Evolutionary conservation across 2,797 vertebrate species (phyloP).

Genomic region (Pantherophis alleghaniensis): DNA sequence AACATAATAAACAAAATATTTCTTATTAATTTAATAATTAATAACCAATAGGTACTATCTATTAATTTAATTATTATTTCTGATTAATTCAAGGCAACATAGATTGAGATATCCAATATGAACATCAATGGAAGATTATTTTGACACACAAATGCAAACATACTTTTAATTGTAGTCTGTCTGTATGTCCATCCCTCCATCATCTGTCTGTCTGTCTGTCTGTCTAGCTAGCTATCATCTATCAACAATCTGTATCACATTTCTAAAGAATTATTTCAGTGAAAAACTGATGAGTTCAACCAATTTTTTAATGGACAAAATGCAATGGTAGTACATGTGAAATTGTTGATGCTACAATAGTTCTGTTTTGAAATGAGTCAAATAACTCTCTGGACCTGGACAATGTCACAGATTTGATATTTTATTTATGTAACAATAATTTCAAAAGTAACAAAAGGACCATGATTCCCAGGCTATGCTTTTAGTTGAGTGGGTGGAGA

Average conservation of each 20-base stretch:
- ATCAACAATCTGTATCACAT: not conserved
- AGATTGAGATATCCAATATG: not conserved
- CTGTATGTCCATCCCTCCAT: too few relatives aligned
- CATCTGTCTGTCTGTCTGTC: fast-evolving
- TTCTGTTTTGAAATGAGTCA: not conserved
- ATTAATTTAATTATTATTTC: not conserved
- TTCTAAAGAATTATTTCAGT: not conserved
- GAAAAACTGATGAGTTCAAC: not conserved
- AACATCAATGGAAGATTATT: not conserved
- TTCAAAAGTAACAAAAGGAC: not conserved
- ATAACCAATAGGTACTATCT: not conserved
- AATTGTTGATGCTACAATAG: not conserved
- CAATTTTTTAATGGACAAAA: not conserved
- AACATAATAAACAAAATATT: not conserved
- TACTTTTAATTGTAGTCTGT: not conserved
- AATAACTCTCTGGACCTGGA: not conserved
- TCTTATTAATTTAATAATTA: not conserved
- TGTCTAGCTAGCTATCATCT: not conserved
- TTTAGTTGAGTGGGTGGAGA: not conserved
- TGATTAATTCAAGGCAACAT: not conserved
- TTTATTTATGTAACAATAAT: not conserved
- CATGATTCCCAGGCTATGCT: not conserved
- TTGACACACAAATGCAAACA: not conserved
- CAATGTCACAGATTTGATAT: not conserved
- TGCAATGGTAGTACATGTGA: not conserved